phyloP scores from a whole-genome alignment of 2,888 invertebrate species.

The Perizoma affinitatum region DNA sequence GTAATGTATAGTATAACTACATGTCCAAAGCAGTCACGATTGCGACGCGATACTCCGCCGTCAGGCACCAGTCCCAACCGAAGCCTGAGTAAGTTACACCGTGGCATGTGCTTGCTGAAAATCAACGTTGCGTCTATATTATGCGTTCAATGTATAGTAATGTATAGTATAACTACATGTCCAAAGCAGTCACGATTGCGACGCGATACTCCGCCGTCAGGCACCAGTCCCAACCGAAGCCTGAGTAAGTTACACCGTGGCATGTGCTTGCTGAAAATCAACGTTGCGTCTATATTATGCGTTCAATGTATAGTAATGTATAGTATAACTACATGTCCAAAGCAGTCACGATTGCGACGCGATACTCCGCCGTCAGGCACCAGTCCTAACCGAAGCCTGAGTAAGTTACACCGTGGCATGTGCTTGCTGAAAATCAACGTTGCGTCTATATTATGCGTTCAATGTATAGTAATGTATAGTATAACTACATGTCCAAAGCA shows the following conservation, averaged over 20 bases:
- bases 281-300: too few species aligned
- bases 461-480: too few species aligned
- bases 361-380: conserved; percentile 95
- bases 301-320: too few species aligned
- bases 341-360: conserved; percentile 93
- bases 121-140: too few species aligned
- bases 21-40: conserved; percentile 94
- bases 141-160: too few species aligned
- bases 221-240: conserved; percentile 93
- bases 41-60: conserved; percentile 95
- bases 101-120: background rate
- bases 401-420: conserved; percentile 73
- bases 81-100: conserved; percentile 86
- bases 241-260: conserved; percentile 83
- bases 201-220: conserved; percentile 95
- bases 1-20: conserved; percentile 87
- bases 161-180: conserved; percentile 88
- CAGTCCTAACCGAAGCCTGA: conserved; percentile 94
- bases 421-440: too few species aligned
- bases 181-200: conserved; percentile 94
- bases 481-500: conserved; percentile 91
- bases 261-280: too few species aligned
- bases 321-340: conserved; percentile 90
- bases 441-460: too few species aligned
- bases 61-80: conserved; percentile 94